phyloP scores from a whole-genome alignment of 2,113 vertebrate genomes.

The Anas platyrhynchos region DNA sequence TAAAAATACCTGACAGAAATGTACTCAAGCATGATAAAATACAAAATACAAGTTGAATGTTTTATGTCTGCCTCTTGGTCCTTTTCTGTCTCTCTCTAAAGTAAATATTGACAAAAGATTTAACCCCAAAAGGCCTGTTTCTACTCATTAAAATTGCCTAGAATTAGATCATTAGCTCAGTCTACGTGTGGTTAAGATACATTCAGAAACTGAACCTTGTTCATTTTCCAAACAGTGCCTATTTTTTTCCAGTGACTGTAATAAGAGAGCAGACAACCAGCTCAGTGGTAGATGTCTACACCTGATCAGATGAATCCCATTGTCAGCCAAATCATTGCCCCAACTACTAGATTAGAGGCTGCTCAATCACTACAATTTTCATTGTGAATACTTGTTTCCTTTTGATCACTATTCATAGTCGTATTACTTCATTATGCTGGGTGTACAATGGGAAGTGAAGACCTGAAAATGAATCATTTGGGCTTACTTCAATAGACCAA shows the following conservation, averaged over 20 bases:
- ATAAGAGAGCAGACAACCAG: neutral
- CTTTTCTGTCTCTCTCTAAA: neutral
- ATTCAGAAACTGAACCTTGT: conserved; percentile 1
- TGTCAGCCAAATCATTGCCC: neutral
- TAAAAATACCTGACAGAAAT: neutral
- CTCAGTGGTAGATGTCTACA: conserved; percentile 11
- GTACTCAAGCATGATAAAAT: neutral
- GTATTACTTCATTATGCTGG: neutral
- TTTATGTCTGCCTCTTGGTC: neutral
- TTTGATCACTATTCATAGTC: neutral
- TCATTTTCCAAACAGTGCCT: neutral
- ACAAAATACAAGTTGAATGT: neutral
- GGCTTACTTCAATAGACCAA: neutral
- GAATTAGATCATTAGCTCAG: conserved; percentile 5
- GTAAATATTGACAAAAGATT: neutral
- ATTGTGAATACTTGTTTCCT: neutral
- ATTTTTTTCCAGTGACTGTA: neutral
- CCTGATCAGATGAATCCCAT: neutral
- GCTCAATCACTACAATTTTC: neutral
- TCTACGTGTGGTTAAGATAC: neutral
- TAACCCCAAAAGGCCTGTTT: neutral
- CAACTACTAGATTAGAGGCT: neutral
- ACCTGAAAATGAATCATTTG: conserved; percentile 38
- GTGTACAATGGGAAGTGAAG: neutral
- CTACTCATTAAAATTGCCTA: conserved; percentile 22